Base-by-base conservation (phyloP, 1,140 invertebrate genomes). In the Pararge aegeria region DNA sequence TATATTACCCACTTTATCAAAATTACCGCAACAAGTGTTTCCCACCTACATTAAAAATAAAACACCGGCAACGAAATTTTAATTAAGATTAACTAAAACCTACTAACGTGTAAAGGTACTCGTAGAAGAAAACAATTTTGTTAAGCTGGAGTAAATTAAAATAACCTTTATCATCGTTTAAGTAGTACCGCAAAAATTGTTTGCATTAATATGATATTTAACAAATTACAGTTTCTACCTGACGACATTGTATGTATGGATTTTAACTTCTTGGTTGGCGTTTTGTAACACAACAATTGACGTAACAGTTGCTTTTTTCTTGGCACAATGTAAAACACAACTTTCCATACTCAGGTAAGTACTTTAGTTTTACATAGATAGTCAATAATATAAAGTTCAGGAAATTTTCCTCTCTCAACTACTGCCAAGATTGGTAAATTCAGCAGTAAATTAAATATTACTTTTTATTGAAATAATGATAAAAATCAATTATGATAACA, bases 311-410 rank as follows among this genome's bases (percentile, higher is more conserved):
- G 61, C 77, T 2, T 78, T 71, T 49, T 55, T 78, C 5, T 53
- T 80, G n/a, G 72, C 73, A 12, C 80, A 83, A 60, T 70, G 65
- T 61, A 71, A 76, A 56, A 73, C 76, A 27, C 82, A 85, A 58
- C 38, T 83, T 15, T 60, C 61, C 50, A 81, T 83, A 57, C 48
- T 85, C 16, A 78, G 77, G 82, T 85, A 51, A 62, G 21, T 10
- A 21, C n/a, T n/a, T 40, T 18, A 2, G 7, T n/a, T 3, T 34
- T 3, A 24, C 24, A 24, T 24, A 4, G n/a, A n/a, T n/a, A n/a
- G n/a, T n/a, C n/a, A n/a, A n/a, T n/a, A n/a, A n/a, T n/a, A n/a
- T n/a, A n/a, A n/a, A n/a, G n/a, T n/a, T n/a, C n/a, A n/a, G n/a
- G n/a, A n/a, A n/a, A n/a, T n/a, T n/a, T n/a, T n/a, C n/a, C n/a